Conservation (phyloP, 2,113 vertebrate species). For the Platycercus adscitus region DNA sequence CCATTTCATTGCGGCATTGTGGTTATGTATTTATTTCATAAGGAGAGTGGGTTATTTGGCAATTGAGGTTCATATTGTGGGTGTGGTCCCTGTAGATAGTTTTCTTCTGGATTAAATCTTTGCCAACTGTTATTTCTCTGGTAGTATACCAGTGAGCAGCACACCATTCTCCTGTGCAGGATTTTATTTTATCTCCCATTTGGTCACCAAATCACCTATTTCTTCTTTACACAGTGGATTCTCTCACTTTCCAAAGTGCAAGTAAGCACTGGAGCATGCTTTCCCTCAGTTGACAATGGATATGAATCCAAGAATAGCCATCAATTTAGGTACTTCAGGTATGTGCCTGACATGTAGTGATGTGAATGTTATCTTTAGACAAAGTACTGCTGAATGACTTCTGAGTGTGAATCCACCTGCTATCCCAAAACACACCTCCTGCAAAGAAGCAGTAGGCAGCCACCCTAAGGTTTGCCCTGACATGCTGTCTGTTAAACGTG, state of each 20-base stretch:
- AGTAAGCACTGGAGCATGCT: neutral
- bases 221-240: neutral
- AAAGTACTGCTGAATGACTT: neutral
- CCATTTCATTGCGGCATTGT: constrained; percentile 19
- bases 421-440: neutral
- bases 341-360: neutral
- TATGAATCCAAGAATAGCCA: neutral
- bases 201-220: neutral
- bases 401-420: neutral
- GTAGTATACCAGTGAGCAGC: neutral
- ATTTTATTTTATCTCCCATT: neutral
- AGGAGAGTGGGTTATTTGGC: constrained; percentile 7
- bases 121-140: neutral
- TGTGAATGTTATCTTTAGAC: neutral
- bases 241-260: neutral
- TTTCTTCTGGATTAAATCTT: constrained; percentile 11
- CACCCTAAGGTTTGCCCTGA: neutral
- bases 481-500: neutral
- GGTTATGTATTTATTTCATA: constrained; percentile 43
- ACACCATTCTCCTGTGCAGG: neutral
- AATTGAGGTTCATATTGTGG: constrained; percentile 20
- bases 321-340: neutral
- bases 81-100: neutral
- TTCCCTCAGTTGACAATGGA: neutral
- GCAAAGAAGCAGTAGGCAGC: neutral